Evolutionary conservation across 2,888 invertebrate species (phyloP), one percentile per base, ranked within the genome.

Genomic region (Pandemis corylana): DNA sequence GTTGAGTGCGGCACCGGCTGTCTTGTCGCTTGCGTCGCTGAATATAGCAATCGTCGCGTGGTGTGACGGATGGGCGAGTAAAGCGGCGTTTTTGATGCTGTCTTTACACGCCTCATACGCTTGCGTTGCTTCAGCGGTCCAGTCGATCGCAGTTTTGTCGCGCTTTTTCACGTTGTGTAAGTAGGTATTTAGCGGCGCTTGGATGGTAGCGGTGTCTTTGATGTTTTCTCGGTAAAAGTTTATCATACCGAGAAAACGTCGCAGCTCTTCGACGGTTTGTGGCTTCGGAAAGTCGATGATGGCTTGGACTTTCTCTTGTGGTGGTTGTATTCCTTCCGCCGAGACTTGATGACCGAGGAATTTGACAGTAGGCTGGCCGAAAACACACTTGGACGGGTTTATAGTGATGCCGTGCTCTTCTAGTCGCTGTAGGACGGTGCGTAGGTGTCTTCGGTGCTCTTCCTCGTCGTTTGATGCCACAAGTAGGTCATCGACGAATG

Each of bases 201-300:
- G 87, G 2, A 77, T 68, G 46, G 77, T 15, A 0, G 88, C 87
- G 7, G 86, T 82, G 5, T 65, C 7, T 59, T 80, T 83, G 0
- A 88, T 78, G 71, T 80, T 86, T 5, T 82, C 68, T 0, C 86
- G 59, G 44, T 80, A 80, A 72, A 77, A 79, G 28, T 79, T 80
- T 3, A 79, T 12, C 78, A 80, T 79, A 0, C 79, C 79, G 7
- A 80, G 56, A 41, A 78, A 80, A 13, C 79, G 36, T 67, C 77
- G 64, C 7, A 70, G 44, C 12, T 44, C 63, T 59, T 71, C 59
- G 1, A 77, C 66, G 7, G 76, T 79, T 67, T 76, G 64, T 1
- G 79, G 79, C 7, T 49, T 61, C 20, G 74, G 70, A 13, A 70
- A 75, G 6, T 66, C 59, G 15, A 10, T 36, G 28, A 75, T 71